Percentiles rank a stretch among this genome's conserved stretches.
Evolutionary conservation across 2,888 invertebrate species (phyloP).

Genomic region (Drosophila robusta): DNA sequence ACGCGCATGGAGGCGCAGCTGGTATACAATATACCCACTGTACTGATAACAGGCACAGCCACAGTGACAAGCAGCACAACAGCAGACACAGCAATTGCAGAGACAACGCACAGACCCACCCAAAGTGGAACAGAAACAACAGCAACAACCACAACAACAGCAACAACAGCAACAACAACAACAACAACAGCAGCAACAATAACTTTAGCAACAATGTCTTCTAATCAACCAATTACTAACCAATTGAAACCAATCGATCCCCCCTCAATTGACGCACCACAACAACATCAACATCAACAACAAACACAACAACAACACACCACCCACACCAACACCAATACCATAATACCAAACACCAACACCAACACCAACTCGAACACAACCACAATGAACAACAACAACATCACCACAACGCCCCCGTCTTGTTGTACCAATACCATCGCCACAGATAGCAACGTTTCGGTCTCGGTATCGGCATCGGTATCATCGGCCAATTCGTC

Average conservation of each 20-base stretch:
- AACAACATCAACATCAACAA: constrained; percentile 39
- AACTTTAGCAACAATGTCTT: constrained; percentile 62
- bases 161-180: constrained; percentile 40
- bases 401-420: constrained; percentile 52
- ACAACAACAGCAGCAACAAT: constrained; percentile 4
- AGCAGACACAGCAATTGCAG: constrained; percentile 17
- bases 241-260: constrained; percentile 70
- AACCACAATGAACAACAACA: constrained; percentile 36
- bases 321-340: constrained; percentile 34
- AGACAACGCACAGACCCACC: constrained; percentile 7
- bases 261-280: constrained; percentile 56
- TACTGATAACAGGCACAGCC: constrained; percentile 50
- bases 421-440: constrained; percentile 79
- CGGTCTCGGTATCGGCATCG: constrained; percentile 76
- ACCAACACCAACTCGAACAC: constrained; percentile 19
- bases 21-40: constrained; percentile 56
- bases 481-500: constrained; percentile 83
- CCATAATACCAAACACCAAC: constrained; percentile 24
- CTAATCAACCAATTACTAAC: constrained; percentile 71
- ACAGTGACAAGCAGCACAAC: constrained; percentile 22
- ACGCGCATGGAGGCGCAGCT: constrained; percentile 20
- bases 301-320: constrained; percentile 27
- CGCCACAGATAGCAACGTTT: constrained; percentile 82
- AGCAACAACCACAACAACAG: constrained; percentile 17
- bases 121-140: constrained; percentile 22